Conservation (phyloP, 2,888 invertebrate genomes). For the Creontiades dilutus region DNA sequence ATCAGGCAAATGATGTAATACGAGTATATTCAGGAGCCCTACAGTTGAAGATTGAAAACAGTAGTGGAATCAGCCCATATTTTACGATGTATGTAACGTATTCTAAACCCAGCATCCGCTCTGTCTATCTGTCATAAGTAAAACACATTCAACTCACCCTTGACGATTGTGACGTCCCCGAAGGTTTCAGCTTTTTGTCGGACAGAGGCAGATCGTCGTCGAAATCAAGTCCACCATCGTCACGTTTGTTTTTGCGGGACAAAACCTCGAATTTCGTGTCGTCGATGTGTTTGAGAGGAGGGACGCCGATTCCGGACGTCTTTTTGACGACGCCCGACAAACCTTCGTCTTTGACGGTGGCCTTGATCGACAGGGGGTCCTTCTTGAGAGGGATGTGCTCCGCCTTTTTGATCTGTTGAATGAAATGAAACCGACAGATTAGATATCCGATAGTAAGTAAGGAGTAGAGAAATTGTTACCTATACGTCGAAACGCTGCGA, state of each 20-base stretch:
- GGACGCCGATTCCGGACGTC: slow-evolving; percentile 69
- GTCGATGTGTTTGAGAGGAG: slow-evolving; percentile 71
- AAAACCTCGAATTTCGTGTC: slow-evolving; percentile 58
- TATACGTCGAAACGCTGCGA: too few relatives aligned
- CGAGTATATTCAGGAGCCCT: too few relatives aligned
- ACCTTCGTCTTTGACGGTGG: slow-evolving; percentile 71
- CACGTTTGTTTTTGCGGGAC: slow-evolving; percentile 66
- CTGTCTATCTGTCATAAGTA: too few relatives aligned
- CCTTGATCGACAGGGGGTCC: slow-evolving; percentile 66
- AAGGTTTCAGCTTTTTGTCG: slow-evolving; percentile 76
- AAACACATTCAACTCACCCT: slow-evolving; percentile 50
- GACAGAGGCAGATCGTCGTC: slow-evolving; percentile 76
- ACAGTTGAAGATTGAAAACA: too few relatives aligned
- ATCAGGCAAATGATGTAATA: too few relatives aligned
- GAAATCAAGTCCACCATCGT: slow-evolving; percentile 76
- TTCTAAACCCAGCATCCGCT: too few relatives aligned
- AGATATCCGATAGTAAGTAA: too few relatives aligned
- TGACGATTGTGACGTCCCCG: slow-evolving; percentile 75
- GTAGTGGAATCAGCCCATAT: too few relatives aligned
- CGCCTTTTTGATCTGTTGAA: slow-evolving; percentile 71
- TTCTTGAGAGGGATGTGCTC: slow-evolving; percentile 68
- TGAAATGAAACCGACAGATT: background rate
- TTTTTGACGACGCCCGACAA: slow-evolving; percentile 70
- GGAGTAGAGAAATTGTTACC: too few relatives aligned
- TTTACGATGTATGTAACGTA: too few relatives aligned